Conservation (phyloP, 37 sponge, comb jelly and placozoan genomes). For the Geodia barretti region DNA sequence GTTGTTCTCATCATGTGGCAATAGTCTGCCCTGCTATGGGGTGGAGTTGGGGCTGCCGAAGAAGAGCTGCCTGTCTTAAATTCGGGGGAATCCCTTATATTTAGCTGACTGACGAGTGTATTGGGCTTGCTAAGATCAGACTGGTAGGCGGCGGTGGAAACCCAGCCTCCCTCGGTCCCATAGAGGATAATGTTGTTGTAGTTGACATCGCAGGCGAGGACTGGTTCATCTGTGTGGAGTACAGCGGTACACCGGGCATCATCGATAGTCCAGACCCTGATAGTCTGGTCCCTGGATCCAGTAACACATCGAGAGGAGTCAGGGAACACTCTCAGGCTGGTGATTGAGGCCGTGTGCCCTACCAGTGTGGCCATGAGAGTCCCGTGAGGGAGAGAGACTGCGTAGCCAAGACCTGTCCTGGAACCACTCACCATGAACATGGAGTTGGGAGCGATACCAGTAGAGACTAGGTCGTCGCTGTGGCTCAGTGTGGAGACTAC, state of each 20-base stretch:
- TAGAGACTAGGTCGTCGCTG: constrained; percentile 6
- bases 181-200: constrained; percentile 16
- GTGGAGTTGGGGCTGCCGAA: background rate
- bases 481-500: background rate
- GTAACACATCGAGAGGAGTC: constrained; percentile 27
- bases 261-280: constrained; percentile 23
- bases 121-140: background rate
- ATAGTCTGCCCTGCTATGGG: background rate
- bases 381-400: constrained; percentile 22
- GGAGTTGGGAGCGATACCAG: constrained; percentile 16
- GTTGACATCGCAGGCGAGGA: constrained; percentile 11
- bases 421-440: constrained; percentile 32
- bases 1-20: no score
- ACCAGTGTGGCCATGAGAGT: constrained; percentile 4
- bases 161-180: constrained; percentile 55
- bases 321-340: constrained; percentile 7
- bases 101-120: background rate
- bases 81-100: background rate
- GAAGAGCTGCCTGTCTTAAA: background rate
- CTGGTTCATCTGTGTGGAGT: constrained; percentile 29
- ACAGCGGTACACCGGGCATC: constrained; percentile 17
- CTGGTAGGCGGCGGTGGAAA: constrained; percentile 28
- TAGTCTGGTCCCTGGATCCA: constrained; percentile 15
- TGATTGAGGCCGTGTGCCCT: constrained; percentile 61
- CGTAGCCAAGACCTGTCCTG: background rate